A percentile compares a stretch with the other conserved stretches of the same genome.
Conservation (phyloP, 1,140 invertebrate species). For the Diabrotica undecimpunctata region DNA sequence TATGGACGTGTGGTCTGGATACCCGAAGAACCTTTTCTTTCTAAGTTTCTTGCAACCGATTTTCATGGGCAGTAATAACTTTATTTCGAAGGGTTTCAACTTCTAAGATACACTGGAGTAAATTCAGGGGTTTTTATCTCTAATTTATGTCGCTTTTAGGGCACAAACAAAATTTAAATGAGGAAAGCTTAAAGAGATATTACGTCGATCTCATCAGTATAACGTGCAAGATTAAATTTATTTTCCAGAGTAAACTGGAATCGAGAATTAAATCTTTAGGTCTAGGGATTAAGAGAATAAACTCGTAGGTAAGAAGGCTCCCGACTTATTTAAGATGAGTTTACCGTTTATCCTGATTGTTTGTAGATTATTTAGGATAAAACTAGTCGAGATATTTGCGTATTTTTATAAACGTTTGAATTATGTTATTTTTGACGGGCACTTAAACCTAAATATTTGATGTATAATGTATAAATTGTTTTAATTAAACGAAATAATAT, state of each 20-base stretch:
- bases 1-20: too few relatives aligned
- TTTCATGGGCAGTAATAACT: neutral
- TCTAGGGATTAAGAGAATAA: neutral
- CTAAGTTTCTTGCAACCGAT: neutral
- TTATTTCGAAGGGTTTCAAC: neutral
- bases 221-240: neutral
- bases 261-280: neutral
- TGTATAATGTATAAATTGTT: too few relatives aligned
- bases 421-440: too few relatives aligned
- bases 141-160: constrained; percentile 1
- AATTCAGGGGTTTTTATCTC: neutral
- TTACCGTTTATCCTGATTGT: too few relatives aligned
- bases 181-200: neutral
- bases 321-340: too few relatives aligned
- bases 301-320: neutral
- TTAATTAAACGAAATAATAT: too few relatives aligned
- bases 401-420: too few relatives aligned
- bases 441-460: too few relatives aligned
- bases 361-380: too few relatives aligned
- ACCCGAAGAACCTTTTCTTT: too few relatives aligned
- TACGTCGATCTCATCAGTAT: neutral
- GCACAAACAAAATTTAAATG: constrained; percentile 1
- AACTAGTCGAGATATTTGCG: too few relatives aligned
- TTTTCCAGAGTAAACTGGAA: neutral
- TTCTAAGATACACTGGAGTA: neutral